phyloP scores from a whole-genome alignment of 2,797 vertebrate species.

The Chanos chanos region DNA sequence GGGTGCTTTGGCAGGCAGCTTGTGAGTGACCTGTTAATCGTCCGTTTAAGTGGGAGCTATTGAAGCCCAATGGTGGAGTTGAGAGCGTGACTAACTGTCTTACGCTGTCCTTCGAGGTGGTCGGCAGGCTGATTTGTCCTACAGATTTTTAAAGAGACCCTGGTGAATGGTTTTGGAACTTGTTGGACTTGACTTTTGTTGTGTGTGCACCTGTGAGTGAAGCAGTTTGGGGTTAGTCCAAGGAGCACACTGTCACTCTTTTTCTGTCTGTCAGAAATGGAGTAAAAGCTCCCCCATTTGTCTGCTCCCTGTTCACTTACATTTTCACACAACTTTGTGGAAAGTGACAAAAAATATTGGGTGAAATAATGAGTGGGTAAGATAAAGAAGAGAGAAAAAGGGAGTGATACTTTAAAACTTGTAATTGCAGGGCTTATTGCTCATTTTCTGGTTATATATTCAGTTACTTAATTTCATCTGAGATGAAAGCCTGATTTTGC shows the following conservation, averaged over 20 bases:
- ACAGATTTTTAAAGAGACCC: slow-evolving; percentile 85
- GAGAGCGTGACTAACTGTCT: slow-evolving; percentile 91
- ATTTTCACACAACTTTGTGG: too few relatives aligned
- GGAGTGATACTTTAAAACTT: too few relatives aligned
- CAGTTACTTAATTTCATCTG: too few relatives aligned
- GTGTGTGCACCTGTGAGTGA: slow-evolving; percentile 73
- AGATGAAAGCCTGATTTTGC: too few relatives aligned
- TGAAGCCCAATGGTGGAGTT: slow-evolving; percentile 84
- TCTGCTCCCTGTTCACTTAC: too few relatives aligned
- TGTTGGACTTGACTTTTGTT: slow-evolving; percentile 74
- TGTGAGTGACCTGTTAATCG: slow-evolving; percentile 88
- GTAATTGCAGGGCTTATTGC: too few relatives aligned
- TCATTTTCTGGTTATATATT: too few relatives aligned
- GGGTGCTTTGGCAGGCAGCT: slow-evolving; percentile 28
- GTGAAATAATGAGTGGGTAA: too few relatives aligned
- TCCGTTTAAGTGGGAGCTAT: slow-evolving; percentile 90
- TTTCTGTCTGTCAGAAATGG: slow-evolving; percentile 10
- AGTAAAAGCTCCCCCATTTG: neutral
- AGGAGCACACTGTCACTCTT: slow-evolving; percentile 55
- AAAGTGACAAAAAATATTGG: too few relatives aligned
- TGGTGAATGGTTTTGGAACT: slow-evolving; percentile 74
- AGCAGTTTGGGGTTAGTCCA: slow-evolving; percentile 69
- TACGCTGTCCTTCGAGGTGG: slow-evolving; percentile 90
- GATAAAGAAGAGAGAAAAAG: too few relatives aligned
- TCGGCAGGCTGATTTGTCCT: slow-evolving; percentile 84